Evolutionary conservation across 1,140 invertebrate species (phyloP), one percentile per base, ranked within the genome.

Genomic region (Carposina sasakii): DNA sequence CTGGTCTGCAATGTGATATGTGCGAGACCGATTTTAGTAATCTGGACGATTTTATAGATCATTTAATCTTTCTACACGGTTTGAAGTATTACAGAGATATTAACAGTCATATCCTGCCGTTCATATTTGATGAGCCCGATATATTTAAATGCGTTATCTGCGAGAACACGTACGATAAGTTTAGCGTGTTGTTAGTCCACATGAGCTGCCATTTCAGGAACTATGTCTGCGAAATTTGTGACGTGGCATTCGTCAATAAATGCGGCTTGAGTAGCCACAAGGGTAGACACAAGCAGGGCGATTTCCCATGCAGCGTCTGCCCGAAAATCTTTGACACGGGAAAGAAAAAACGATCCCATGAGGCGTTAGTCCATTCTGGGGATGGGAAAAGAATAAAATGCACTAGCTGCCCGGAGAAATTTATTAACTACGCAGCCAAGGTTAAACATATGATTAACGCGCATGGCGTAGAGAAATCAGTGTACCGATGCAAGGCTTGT

Each of bases 271-370:
- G 33, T 0, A 46, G 52, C 12, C 78, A 82, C n/a, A 44, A 63
- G 2, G 67, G 52, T 12, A 54, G 64, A 12, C 71, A 78, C 26
- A 59, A 63, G 8, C 56, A 40, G 9, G 67, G 65, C 0, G 60
- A 69, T 23, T 62, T 52, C 24, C 69, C 64, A 33, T 75, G 69
- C 34, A 42, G 40, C 1, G 54, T 64, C 10, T 78, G 72, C 42
- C 57, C 63, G 3, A 76, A 75, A 57, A 54, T 57, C 2, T 74
- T 74, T 34, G 52, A 48, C 0, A 70, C 59, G 28, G 42, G 50
- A 5, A 53, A 53, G 4, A 70, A 69, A 45, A 43, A 63, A 23
- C 52, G 58, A 8, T 60, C 64, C 4, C 76, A 81, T 30, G 59
- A 67, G 31, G 6, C 12, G 17, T 3, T 6, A 12, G 20, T 20